phyloP scores from a whole-genome alignment of 1,140 invertebrate species.

The Drosophila nigrodunni region DNA sequence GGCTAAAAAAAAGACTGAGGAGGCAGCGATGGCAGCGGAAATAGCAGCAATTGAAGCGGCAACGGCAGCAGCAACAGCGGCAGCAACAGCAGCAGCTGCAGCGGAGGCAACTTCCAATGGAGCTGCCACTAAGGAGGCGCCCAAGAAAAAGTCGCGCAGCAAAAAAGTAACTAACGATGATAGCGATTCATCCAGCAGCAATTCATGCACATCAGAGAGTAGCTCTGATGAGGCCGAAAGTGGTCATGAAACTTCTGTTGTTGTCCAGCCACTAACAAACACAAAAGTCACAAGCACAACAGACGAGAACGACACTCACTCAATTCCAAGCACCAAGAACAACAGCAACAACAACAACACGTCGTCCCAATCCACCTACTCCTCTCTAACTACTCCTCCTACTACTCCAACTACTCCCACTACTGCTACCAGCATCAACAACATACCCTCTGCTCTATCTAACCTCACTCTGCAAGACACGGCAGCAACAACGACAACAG shows the following conservation, averaged over 20 bases:
- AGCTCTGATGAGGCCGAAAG: constrained; percentile 72
- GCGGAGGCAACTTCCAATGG: neutral
- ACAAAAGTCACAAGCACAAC: constrained; percentile 52
- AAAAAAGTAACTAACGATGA: constrained; percentile 84
- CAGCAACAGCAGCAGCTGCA: constrained; percentile 5
- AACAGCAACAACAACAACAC: constrained; percentile 35
- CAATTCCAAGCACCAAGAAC: constrained; percentile 22
- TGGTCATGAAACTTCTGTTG: constrained; percentile 54
- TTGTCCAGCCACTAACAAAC: constrained; percentile 68
- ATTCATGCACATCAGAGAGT: constrained; percentile 65
- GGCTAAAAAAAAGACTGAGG: constrained; percentile 82
- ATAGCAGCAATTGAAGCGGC: constrained; percentile 40
- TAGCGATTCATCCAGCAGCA: constrained; percentile 51
- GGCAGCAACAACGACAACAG: constrained; percentile 41
- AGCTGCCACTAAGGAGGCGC: constrained; percentile 47
- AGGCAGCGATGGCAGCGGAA: constrained; percentile 73
- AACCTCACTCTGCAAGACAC: constrained; percentile 64
- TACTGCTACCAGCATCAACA: constrained; percentile 30
- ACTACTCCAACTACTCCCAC: neutral
- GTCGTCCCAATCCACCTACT: constrained; percentile 38
- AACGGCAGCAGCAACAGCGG: constrained; percentile 55
- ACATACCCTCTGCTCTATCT: constrained; percentile 57
- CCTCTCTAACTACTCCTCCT: neutral
- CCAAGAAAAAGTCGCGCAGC: constrained; percentile 72
- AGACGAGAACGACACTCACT: constrained; percentile 51